A percentile compares a stretch with the other conserved stretches of the same genome.
These are phyloP conservation scores for Zaprionus capensis DNA, from an alignment of 1,140 invertebrate genomes.

Conservation along the genomic window DNA sequence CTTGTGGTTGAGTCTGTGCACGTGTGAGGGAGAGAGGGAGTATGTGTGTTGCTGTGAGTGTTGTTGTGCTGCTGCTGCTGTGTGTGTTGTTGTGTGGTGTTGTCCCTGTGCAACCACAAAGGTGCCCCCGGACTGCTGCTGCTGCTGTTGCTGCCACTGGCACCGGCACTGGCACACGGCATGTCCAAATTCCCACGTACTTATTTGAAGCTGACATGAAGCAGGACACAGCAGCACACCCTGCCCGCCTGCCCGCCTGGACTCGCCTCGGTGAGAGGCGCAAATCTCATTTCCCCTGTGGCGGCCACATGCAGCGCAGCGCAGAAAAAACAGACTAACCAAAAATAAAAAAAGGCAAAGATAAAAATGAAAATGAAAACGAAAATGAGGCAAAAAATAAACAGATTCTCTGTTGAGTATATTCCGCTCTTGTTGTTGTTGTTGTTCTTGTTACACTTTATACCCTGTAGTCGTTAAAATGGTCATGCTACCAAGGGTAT, in stretches of 20 bases:
- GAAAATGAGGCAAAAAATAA: conserved; percentile 48
- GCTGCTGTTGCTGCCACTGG: conserved; percentile 12
- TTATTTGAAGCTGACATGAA: conserved; percentile 70
- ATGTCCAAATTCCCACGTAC: conserved; percentile 49
- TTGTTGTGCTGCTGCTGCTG: not conserved
- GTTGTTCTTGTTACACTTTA: not conserved
- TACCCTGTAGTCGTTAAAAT: conserved; percentile 46
- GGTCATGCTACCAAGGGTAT: conserved; percentile 2
- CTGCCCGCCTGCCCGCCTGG: not conserved
- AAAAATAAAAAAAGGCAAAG: conserved; percentile 12
- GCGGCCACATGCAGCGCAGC: conserved; percentile 45
- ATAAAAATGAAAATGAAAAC: conserved; percentile 16
- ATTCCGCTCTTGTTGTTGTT: conserved; percentile 7
- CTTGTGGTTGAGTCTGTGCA: conserved; percentile 23
- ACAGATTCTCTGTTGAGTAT: conserved; percentile 22
- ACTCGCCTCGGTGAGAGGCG: conserved; percentile 44
- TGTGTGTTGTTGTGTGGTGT: conserved; percentile 19
- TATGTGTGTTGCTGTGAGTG: not conserved
- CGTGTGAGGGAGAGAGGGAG: not conserved
- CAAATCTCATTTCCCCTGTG: conserved; percentile 80
- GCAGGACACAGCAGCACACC: not conserved
- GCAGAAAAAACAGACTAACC: conserved; percentile 9
- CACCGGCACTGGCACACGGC: conserved; percentile 29
- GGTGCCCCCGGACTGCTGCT: conserved; percentile 24
- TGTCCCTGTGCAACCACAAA: conserved; percentile 55